Base-by-base conservation (phyloP, 2,113 vertebrate genomes). In the Myiagra hebetior region DNA sequence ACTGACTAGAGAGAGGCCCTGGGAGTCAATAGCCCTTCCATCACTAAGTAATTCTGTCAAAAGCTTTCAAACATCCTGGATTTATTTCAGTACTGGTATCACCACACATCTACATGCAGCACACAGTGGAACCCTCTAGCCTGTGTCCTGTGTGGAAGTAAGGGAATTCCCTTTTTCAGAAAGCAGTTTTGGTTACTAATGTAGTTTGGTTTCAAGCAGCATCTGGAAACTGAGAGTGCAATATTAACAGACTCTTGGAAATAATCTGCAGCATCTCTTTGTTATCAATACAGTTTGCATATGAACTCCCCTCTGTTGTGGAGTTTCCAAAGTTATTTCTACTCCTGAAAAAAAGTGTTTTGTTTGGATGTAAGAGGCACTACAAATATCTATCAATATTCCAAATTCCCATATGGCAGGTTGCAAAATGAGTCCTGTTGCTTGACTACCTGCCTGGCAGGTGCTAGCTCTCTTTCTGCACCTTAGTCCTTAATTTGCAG, bases 401-500 rank as follows among this genome's bases (percentile, higher is more conserved):
- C 59, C 79, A 53, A 69, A 68, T 41, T 76, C 44, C 78, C 41
- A 22, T 19, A 52, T 12, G 65, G 63, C 62, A 91, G 39, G 53
- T 82, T 81, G 47, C 59, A 75, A 42, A 87, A 50, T 8, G 11
- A 80, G 79, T 87, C 77, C 75, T 42, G 10, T 28, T 79, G 47
- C 30, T 62, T 73, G 23, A n/a, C 59, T 50, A 83, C 42, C 62
- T 49, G 35, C 52, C 37, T 3, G 6, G 75, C 18, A 39, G 49
- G n/a, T 63, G 94, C 97, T 98, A 99, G 97, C 98, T 98, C 83
- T 99, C 98, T 18, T 98, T 98, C 9, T 98, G 98, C 67, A 97
- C 96, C 93, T 98, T 98, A 50, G 98, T 99, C 97, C 98, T 99
- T 74, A 99, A 97, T 86, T 98, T 97, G 62, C 97, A 97, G 55